Percentiles rank a stretch among this genome's conserved stretches.
phyloP scores from a whole-genome alignment of 1,140 invertebrate genomes.

The Homalodisca vitripennis region DNA sequence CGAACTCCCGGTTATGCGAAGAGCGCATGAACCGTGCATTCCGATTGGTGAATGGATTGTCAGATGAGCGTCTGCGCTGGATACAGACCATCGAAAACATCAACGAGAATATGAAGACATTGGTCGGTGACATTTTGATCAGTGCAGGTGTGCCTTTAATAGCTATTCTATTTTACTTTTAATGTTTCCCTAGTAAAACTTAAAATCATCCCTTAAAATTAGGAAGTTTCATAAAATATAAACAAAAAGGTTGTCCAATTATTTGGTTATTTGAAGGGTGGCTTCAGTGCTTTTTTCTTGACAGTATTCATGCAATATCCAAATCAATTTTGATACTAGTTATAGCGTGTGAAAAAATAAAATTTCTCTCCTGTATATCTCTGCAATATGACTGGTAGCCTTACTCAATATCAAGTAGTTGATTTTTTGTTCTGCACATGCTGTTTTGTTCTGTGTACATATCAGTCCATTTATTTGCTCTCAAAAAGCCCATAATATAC shows the following conservation, averaged over 20 bases:
- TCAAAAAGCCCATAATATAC: no score
- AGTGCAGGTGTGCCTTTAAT: conserved; percentile 50
- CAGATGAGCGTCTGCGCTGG: conserved; percentile 62
- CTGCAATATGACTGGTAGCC: no score
- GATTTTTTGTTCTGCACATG: no score
- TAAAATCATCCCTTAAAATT: background rate
- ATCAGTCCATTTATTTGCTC: no score
- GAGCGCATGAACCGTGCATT: conserved; percentile 75
- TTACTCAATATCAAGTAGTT: no score
- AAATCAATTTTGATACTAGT: no score
- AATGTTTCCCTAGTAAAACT: background rate
- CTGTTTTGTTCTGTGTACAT: no score
- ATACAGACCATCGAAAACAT: conserved; percentile 61
- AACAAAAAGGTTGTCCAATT: background rate
- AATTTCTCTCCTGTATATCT: no score
- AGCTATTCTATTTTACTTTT: background rate
- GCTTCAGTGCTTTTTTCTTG: background rate
- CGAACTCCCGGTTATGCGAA: conserved; percentile 71
- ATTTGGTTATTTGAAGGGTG: background rate
- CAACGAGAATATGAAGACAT: conserved; percentile 60
- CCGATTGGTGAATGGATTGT: conserved; percentile 60
- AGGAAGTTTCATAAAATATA: background rate
- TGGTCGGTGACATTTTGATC: conserved; percentile 60
- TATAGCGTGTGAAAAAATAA: no score
- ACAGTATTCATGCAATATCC: background rate